Base-by-base conservation (phyloP, 2,888 invertebrate genomes). In the Habrosyne pyritoides region DNA sequence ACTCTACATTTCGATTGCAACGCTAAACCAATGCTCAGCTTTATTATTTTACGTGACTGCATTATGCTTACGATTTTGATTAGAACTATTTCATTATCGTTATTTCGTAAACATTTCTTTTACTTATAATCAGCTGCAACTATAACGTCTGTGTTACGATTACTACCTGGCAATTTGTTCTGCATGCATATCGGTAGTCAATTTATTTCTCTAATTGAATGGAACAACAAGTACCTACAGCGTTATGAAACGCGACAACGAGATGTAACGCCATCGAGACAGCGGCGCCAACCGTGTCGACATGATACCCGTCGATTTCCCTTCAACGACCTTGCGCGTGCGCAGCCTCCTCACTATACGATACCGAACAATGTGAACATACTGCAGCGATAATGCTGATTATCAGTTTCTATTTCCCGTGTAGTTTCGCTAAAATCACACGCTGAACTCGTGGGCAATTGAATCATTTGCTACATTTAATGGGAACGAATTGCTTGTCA, bases 311-410 rank as follows among this genome's bases (percentile, higher is more conserved):
- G 82, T 82, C 84, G 83, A 85, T 91, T 91, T 91, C 88, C 91
- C 91, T 85, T 90, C 86, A 80, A 81, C 84, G 89, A 88, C 92
- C 91, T 91, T 91, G 91, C 77, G 76, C 77, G 72, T 68, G 76
- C 77, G 75, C 81, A 70, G 73, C 70, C 74, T 79, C 72, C 76
- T 77, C 77, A 70, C 78, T 72, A 67, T 70, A 71, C 79, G 75
- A 83, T 82, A 84, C 84, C 79, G 83, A 79, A 77, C 67, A 66
- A 71, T 75, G 63, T 72, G 69, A 66, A 76, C 75, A 61, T 14
- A 2, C 62, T 70, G 75, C 74, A 69, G 72, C 73, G 73, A 76
- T 78, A 77, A 71, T 60, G 42, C 66, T 67, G 65, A 69, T 74
- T 76, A 79, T 75, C 67, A 67, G 53, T 69, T 68, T 64, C 63